These are phyloP conservation scores for Apamea crenata DNA, from an alignment of 2,888 invertebrate genomes.

Conservation along the genomic window DNA sequence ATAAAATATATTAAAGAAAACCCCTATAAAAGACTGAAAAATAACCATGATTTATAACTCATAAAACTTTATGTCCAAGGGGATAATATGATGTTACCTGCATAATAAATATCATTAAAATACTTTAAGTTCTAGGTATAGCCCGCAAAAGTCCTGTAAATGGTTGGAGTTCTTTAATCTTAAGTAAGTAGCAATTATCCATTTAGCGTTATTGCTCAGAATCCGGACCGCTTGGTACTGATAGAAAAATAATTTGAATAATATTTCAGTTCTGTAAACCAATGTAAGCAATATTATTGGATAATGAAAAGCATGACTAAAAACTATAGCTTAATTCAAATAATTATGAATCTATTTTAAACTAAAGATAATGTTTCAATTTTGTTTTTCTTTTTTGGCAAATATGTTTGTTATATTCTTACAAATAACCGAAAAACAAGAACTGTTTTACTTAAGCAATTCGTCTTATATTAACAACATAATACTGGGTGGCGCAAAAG, in stretches of 20 bases:
- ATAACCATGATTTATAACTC: neutral
- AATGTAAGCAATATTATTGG: neutral
- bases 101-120: conserved; percentile 11
- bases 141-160: neutral
- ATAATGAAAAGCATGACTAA: neutral
- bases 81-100: neutral
- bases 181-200: conserved; percentile 40
- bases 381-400: neutral
- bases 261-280: neutral
- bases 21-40: neutral
- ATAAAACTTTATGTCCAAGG: neutral
- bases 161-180: neutral
- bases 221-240: conserved; percentile 43
- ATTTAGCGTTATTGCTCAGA: conserved; percentile 41
- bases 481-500: no score
- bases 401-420: neutral
- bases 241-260: conserved; percentile 29
- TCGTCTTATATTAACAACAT: neutral
- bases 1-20: neutral
- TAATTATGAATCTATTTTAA: neutral
- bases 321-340: neutral
- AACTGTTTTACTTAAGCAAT: neutral
- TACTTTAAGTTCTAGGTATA: neutral
- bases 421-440: no score
- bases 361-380: neutral